Base-by-base conservation (phyloP, 2,113 vertebrate species). In the Nymphicus hollandicus region DNA sequence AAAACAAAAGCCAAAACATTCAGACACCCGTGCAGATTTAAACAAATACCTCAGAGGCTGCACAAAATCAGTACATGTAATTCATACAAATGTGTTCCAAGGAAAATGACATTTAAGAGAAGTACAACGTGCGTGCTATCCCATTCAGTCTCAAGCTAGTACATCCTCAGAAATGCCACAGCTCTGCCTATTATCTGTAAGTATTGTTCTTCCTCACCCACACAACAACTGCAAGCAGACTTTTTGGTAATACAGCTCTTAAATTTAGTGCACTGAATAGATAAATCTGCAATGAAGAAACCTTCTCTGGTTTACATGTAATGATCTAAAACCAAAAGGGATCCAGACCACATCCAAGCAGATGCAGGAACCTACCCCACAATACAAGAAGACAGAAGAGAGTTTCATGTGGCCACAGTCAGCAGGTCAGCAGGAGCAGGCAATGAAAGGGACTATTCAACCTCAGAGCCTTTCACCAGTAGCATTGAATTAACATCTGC, bases 401-500 rank as follows among this genome's bases (percentile, higher is more conserved):
- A 20, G 22, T 27, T 56, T 55, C 29, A 1, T 7, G 11, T 29
- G 3, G 0, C 9, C 44, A 16, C 24, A 6, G 10, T 17, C 8
- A 9, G 14, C 25, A 35, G 41, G 10, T 17, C 8, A 9, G 14
- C 25, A 35, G 41, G 68, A 83, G 37, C 2, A 23, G 11, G 27
- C 28, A 50, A 27, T 13, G 27, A 11, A 37, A 68, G 28, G 33
- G 41, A 41, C 5, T 17, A 17, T 28, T 29, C 52, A 50, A 0
- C 4, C 68, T 33, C 44, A 58, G 53, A 52, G 37, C 23, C 69
- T 33, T 47, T 15, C 70, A 14, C 31, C 17, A 23, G 1, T 1
- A 7, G 2, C 2, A 0, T 43, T 46, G 19, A 25, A 49, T 10
- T 7, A 8, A 31, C 0, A 1, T 8, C 25, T 27, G 29, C 37